Conservation (phyloP, 2,113 vertebrate species). For the Myotis davidii region DNA sequence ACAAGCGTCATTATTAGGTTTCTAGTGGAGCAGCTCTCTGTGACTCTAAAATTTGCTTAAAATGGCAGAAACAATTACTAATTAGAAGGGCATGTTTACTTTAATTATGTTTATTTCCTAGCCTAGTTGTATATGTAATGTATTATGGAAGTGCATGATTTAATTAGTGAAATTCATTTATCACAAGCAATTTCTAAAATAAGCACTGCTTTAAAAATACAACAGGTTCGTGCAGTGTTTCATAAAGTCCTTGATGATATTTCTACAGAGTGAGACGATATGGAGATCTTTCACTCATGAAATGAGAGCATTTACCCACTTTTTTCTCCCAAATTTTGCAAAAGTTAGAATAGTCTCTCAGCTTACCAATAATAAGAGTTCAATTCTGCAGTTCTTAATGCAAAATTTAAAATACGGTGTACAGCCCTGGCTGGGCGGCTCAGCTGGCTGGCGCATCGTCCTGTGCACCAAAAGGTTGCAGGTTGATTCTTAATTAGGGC, state of each 20-base stretch:
- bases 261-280: constrained; percentile 73
- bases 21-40: constrained; percentile 84
- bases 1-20: constrained; percentile 86
- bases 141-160: constrained; percentile 86
- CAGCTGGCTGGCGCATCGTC: neutral
- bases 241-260: constrained; percentile 78
- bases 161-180: constrained; percentile 87
- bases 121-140: constrained; percentile 85
- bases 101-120: constrained; percentile 90
- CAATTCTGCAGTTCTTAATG: constrained; percentile 57
- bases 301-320: constrained; percentile 58
- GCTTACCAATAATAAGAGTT: constrained; percentile 68
- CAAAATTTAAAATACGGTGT: constrained; percentile 63
- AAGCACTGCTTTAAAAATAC: constrained; percentile 80
- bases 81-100: constrained; percentile 89
- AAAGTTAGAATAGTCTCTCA: constrained; percentile 32
- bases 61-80: constrained; percentile 90
- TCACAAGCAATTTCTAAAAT: constrained; percentile 85
- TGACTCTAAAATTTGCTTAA: constrained; percentile 88
- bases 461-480: neutral
- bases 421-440: neutral
- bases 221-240: constrained; percentile 79
- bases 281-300: constrained; percentile 66
- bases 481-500: neutral
- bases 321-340: constrained; percentile 61